Evolutionary conservation across 1,140 invertebrate species (phyloP).

Genomic region (Diachasmimorpha longicaudata): DNA sequence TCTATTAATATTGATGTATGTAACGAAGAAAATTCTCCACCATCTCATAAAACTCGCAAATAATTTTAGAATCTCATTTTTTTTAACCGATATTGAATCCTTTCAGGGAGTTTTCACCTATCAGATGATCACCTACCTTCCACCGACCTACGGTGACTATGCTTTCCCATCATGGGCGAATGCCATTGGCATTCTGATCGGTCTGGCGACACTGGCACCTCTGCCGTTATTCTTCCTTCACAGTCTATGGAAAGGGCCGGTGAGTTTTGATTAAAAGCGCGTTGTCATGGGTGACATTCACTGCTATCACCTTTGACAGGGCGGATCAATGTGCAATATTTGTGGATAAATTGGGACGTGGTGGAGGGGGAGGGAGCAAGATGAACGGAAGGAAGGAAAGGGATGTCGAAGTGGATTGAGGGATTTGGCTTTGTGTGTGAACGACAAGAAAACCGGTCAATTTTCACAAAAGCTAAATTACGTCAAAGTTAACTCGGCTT

Average conservation of each 20-base stretch:
- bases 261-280: constrained; percentile 44
- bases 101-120: constrained; percentile 73
- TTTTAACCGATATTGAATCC: not conserved
- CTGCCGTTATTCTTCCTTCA: constrained; percentile 68
- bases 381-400: no score
- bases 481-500: not conserved
- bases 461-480: not conserved
- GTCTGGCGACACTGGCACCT: constrained; percentile 69
- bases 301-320: not conserved
- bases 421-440: not conserved
- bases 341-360: no score
- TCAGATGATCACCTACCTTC: constrained; percentile 69
- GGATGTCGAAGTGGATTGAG: not conserved
- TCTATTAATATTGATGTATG: no score
- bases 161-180: constrained; percentile 73
- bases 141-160: constrained; percentile 67
- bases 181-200: constrained; percentile 73
- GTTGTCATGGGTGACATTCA: no score
- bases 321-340: no score
- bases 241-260: constrained; percentile 60
- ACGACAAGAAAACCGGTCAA: not conserved
- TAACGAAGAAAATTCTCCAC: no score
- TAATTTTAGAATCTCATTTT: no score
- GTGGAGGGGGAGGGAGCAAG: no score
- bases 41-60: no score